These are phyloP conservation scores for Tichodroma muraria DNA, from an alignment of 2,113 vertebrate genomes.

Conservation along the genomic window DNA sequence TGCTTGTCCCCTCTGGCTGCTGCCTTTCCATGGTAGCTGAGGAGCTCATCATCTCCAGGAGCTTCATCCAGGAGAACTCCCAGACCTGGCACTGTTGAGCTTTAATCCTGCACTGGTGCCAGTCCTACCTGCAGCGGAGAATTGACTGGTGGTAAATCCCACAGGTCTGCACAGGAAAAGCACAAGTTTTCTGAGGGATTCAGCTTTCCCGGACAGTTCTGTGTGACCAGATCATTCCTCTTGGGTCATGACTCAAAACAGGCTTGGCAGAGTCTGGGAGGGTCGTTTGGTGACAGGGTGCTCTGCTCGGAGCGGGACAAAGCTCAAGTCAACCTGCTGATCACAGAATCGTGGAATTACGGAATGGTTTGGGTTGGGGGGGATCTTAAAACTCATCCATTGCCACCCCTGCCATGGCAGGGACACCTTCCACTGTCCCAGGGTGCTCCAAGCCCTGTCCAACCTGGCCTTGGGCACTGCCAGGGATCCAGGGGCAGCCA, in stretches of 20 bases:
- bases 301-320: not conserved
- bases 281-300: not conserved
- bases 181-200: not conserved
- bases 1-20: not conserved
- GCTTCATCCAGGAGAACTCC: not conserved
- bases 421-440: not conserved
- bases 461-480: not conserved
- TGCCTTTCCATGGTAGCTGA: not conserved
- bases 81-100: rapidly evolving
- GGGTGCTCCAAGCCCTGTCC: not conserved
- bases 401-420: not conserved
- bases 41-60: not conserved
- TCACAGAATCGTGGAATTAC: not conserved
- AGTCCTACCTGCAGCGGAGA: not conserved
- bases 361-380: not conserved
- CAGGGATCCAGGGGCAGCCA: not conserved
- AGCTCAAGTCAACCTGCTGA: not conserved
- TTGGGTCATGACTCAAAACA: not conserved
- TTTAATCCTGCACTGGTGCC: not conserved
- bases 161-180: not conserved
- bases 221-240: not conserved
- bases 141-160: not conserved
- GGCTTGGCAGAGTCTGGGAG: not conserved
- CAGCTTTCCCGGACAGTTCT: not conserved
- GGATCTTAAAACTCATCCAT: not conserved